These are phyloP conservation scores for Bombus haemorrhoidalis DNA, from an alignment of 1,140 invertebrate species.

Conservation along the genomic window DNA sequence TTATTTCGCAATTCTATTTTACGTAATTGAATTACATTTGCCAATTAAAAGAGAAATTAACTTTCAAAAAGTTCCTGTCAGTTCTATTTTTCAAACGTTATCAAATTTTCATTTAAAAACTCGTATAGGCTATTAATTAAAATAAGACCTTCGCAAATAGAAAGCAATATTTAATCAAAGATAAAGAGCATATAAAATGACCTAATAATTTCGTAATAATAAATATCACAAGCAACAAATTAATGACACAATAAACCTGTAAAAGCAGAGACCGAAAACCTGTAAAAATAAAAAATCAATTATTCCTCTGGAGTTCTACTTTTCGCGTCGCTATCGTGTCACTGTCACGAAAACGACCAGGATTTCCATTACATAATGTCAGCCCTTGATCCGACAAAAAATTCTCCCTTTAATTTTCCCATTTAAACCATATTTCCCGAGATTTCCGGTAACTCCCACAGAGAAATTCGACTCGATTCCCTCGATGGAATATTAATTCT, in stretches of 20 bases:
- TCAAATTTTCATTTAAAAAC: background rate
- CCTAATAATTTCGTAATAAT: background rate
- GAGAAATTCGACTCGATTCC: background rate
- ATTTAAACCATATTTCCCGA: background rate
- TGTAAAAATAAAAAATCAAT: background rate
- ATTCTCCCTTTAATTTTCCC: background rate
- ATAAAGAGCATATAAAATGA: background rate
- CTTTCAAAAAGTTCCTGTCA: background rate
- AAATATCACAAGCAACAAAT: background rate
- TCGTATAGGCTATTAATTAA: no score
- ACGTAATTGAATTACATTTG: background rate
- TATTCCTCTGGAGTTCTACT: background rate
- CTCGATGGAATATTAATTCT: slow-evolving; percentile 21
- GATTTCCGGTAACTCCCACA: background rate
- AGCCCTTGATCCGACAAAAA: background rate
- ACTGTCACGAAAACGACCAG: background rate
- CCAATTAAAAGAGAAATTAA: background rate
- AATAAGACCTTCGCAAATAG: background rate
- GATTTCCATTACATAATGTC: slow-evolving; percentile 3
- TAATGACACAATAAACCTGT: background rate
- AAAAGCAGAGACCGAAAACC: background rate
- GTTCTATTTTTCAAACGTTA: background rate
- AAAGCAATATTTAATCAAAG: background rate
- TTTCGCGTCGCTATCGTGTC: no score
- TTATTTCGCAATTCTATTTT: background rate